phyloP scores from a whole-genome alignment of 2,797 vertebrate species.

The Gallirallus australis region DNA sequence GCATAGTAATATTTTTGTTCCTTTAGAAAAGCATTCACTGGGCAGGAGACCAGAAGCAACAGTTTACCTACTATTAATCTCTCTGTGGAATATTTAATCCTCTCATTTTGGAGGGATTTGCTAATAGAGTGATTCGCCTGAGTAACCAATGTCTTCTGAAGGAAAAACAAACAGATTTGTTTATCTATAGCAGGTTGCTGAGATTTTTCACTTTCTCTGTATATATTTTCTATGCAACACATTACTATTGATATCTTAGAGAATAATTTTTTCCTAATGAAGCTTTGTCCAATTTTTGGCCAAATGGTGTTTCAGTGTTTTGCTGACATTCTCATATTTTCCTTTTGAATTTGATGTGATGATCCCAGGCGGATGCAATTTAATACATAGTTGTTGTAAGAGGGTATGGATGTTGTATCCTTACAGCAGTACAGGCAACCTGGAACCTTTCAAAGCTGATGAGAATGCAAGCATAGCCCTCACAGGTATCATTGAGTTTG shows the following conservation, averaged over 20 bases:
- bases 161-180: slow-evolving; percentile 31
- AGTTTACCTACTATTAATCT: slow-evolving; percentile 30
- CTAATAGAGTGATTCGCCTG: background rate
- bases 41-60: slow-evolving; percentile 32
- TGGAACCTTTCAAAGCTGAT: background rate
- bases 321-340: background rate
- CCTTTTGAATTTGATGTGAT: background rate
- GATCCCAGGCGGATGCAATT: background rate
- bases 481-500: background rate
- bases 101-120: slow-evolving; percentile 32
- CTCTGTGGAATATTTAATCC: slow-evolving; percentile 26
- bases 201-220: slow-evolving; percentile 6
- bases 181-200: background rate
- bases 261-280: background rate
- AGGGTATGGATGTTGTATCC: background rate
- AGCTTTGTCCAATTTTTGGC: background rate
- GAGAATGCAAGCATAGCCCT: background rate
- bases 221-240: background rate
- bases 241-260: background rate
- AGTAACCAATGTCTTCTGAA: slow-evolving; percentile 29
- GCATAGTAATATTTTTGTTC: background rate
- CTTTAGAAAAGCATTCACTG: slow-evolving; percentile 19
- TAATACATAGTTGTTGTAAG: background rate
- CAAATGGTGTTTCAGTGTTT: background rate
- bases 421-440: background rate